phyloP scores from a whole-genome alignment of 2,888 invertebrate species.

The Odontomyia ornata region DNA sequence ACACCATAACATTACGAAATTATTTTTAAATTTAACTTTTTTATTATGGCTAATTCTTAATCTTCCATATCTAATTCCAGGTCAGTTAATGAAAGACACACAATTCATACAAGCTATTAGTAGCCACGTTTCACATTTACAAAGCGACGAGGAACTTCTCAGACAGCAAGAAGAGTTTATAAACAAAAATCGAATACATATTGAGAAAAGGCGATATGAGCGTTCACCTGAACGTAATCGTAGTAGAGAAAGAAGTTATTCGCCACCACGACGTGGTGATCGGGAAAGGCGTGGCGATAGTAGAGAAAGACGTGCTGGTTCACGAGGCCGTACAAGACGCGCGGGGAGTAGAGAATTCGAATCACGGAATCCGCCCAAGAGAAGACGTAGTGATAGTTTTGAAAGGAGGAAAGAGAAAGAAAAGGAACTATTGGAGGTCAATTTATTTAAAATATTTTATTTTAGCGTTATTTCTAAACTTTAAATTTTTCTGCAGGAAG shows the following conservation, averaged over 20 bases:
- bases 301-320: conserved; percentile 54
- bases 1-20: too few species aligned
- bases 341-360: conserved; percentile 58
- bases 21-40: too few species aligned
- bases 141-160: conserved; percentile 62
- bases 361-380: conserved; percentile 53
- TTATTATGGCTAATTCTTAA: too few species aligned
- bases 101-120: conserved; percentile 62
- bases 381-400: conserved; percentile 57
- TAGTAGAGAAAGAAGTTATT: conserved; percentile 63
- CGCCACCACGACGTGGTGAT: conserved; percentile 56
- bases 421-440: conserved; percentile 58
- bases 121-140: conserved; percentile 55
- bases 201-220: conserved; percentile 63
- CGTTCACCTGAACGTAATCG: conserved; percentile 56
- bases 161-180: conserved; percentile 65
- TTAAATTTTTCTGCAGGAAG: conserved; percentile 57
- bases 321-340: conserved; percentile 50
- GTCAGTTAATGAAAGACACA: conserved; percentile 63
- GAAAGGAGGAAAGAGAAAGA: conserved; percentile 54
- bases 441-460: too few species aligned
- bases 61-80: conserved; percentile 43
- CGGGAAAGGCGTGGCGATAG: conserved; percentile 45
- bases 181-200: conserved; percentile 63
- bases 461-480: not conserved